phyloP scores from a whole-genome alignment of 2,888 invertebrate genomes.

The Lithophane semibrunnea region DNA sequence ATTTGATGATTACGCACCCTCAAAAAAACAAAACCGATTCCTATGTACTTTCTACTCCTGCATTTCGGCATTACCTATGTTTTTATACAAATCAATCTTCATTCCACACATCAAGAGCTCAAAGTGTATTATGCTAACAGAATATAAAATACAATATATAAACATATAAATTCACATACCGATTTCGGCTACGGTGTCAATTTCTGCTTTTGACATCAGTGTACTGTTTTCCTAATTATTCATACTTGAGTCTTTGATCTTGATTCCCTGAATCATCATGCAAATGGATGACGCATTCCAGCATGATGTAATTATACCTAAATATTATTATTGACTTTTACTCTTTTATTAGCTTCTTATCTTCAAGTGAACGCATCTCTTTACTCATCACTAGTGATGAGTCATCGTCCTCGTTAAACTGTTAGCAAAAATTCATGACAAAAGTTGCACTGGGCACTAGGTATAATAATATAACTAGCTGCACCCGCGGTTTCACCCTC shows the following conservation, averaged over 20 bases:
- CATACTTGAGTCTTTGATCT: constrained; percentile 19
- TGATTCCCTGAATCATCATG: constrained; percentile 9
- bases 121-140: too few species aligned
- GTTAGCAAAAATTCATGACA: neutral
- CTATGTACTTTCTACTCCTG: neutral
- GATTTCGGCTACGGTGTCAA: neutral
- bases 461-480: too few species aligned
- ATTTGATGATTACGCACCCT: too few species aligned
- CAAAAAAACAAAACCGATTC: neutral
- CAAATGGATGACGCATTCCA: constrained; percentile 30
- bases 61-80: neutral
- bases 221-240: constrained; percentile 8
- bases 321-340: neutral
- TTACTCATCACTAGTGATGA: neutral
- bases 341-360: constrained; percentile 34
- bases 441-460: neutral
- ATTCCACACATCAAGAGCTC: too few species aligned
- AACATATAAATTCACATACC: too few species aligned
- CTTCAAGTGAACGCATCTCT: neutral
- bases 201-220: neutral
- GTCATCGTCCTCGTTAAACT: neutral
- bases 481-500: too few species aligned
- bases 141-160: too few species aligned
- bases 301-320: constrained; percentile 2
- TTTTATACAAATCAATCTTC: neutral